Percentiles rank a stretch among this genome's conserved stretches.
These are phyloP conservation scores for Nebria brevicollis DNA, from an alignment of 2,888 invertebrate genomes.

Conservation along the genomic window DNA sequence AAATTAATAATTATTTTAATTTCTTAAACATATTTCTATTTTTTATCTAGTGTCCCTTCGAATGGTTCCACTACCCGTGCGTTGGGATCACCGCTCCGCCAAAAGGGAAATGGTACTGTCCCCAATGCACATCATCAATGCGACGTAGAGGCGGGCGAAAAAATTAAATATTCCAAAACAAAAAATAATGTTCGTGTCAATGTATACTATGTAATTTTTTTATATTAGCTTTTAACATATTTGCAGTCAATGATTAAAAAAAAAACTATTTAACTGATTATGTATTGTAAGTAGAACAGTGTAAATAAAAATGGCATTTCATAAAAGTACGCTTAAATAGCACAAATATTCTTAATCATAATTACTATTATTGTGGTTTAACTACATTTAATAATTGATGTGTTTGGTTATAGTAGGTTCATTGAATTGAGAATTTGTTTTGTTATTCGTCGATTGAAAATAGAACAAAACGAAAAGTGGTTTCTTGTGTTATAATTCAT, in stretches of 20 bases:
- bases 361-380: background rate
- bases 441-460: background rate
- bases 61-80: slow-evolving; percentile 99
- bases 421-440: background rate
- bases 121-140: slow-evolving; percentile 91
- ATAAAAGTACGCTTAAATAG: background rate
- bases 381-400: background rate
- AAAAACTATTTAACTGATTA: background rate
- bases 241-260: background rate
- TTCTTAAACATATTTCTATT: slow-evolving; percentile 48
- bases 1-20: background rate
- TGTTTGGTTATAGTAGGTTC: background rate
- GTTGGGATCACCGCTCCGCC: slow-evolving; percentile 96
- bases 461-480: too few relatives aligned
- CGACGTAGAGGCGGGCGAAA: slow-evolving; percentile 84
- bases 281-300: background rate
- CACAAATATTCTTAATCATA: background rate
- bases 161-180: slow-evolving; percentile 65
- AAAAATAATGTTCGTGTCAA: slow-evolving; percentile 5
- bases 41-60: slow-evolving; percentile 87
- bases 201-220: slow-evolving; percentile 15
- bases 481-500: too few relatives aligned
- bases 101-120: slow-evolving; percentile 99
- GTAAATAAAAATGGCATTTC: background rate
- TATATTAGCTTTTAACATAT: background rate